phyloP scores from a whole-genome alignment of 2,113 vertebrate genomes.

The Burhinus bistriatus region DNA sequence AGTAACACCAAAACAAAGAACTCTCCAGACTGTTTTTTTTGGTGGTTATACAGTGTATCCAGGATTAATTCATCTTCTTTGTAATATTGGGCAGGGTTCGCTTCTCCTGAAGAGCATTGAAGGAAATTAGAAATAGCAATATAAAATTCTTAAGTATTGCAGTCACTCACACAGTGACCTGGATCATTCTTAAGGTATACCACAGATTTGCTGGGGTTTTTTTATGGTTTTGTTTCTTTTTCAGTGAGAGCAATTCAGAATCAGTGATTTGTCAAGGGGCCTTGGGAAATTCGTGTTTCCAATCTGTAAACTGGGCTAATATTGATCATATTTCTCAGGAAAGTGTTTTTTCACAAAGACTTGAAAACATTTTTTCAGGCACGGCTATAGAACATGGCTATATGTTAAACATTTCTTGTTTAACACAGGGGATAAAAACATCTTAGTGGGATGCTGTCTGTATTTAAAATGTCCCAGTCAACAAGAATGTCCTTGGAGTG shows the following conservation, averaged over 20 bases:
- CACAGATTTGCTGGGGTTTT: neutral
- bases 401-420: neutral
- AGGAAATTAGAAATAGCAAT: neutral
- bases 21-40: neutral
- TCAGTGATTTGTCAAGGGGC: neutral
- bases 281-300: neutral
- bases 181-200: neutral
- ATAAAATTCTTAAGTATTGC: neutral
- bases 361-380: neutral
- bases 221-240: neutral
- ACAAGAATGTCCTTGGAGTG: neutral
- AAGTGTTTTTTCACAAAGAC: neutral
- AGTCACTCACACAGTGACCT: neutral
- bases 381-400: neutral
- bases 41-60: neutral
- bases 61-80: neutral
- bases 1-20: neutral
- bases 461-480: neutral
- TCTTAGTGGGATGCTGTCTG: neutral
- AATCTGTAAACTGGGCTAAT: neutral
- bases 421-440: neutral
- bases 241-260: neutral
- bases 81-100: neutral
- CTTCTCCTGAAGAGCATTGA: neutral
- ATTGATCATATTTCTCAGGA: neutral